Base-by-base conservation (phyloP, 2,797 vertebrate species). In the Notolabrus celidotus region DNA sequence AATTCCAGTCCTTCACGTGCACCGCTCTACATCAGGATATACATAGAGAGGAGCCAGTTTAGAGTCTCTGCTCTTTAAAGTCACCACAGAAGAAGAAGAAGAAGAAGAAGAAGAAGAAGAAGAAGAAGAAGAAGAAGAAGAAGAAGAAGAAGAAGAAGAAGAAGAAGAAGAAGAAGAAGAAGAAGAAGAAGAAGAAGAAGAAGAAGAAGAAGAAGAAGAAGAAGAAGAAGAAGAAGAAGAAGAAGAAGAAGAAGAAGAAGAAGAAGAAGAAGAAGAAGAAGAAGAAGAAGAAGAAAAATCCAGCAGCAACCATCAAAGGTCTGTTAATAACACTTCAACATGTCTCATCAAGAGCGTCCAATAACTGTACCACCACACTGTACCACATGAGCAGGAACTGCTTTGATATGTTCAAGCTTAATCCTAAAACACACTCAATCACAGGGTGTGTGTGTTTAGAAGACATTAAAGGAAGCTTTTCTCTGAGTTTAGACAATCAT, bases 261-360 rank as follows among this genome's bases (percentile, higher is more conserved):
- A 22, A 9, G 10, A 17, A 27, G n/a, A n/a, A n/a, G n/a, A n/a
- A n/a, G n/a, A n/a, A n/a, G n/a, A n/a, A 25, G 27, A 25, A 27
- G 25, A 27, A 27, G 25, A 27, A 31, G 29, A 31, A 31, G 29
- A 31, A 31, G 29, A 31, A 31, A n/a, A n/a, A 31, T 42, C 53
- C 20, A n/a, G 43, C 36, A 55, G 47, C 23, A 56, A 23, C 45
- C 59, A 60, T 34, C 41, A 66, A 55, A 53, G 25, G 25, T 67
- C 50, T 46, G 45, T 25, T 31, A 27, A 71, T 17, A 51, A 38
- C 14, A 49, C 51, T 57, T 51, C 25, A 62, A 39, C 45, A 36
- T 43, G 45, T 36, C 51, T 66, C 59, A 73, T 65, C 38, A 23
- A 10, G 27, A 16, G 54, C 9, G 2, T 34, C 19, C n/a, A 20